Base-by-base conservation (phyloP, 2,797 vertebrate genomes). In the Melanogrammus aeglefinus region DNA sequence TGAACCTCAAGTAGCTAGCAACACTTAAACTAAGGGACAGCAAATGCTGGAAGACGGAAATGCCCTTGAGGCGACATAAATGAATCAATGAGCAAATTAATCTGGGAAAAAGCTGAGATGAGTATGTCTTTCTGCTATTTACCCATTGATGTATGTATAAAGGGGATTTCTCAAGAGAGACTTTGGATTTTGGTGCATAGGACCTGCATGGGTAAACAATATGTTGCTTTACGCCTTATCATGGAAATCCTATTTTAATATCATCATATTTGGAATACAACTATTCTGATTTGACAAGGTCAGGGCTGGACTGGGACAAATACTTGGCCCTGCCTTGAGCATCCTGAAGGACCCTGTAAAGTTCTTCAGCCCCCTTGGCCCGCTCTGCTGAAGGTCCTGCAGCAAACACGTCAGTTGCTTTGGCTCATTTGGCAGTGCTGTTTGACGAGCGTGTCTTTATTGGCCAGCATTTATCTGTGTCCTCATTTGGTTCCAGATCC, bases 401-500 rank as follows among this genome's bases (percentile, higher is more conserved):
- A 47, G 44, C 12, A 47, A 47, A 47, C 44, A 47, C 14, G 18
- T 47, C 44, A 47, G 16, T 47, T 14, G 4, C 2, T 47, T 47
- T 47, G 13, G 16, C 44, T 14, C 3, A 47, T 47, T 47, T 14
- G 16, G 44, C 44, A 3, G 44, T 13, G 13, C 44, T 47, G 44
- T 18, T 14, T 47, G 44, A 47, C 16, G 44, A 13, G 44, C 44
- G 13, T 47, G 14, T 47, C 44, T 47, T 18, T 47, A 7, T 14
- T 24, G 21, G n/a, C 69, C 75, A 81, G 69, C 78, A 38, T 79
- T 33, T 72, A 66, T 72, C 4, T 39, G 72, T 38, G 72, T n/a
- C 35, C 29, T 73, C 18, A 8, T n/a, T 69, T 9, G 27, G 94
- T 94, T 90, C 91, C 91, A 94, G 91, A 95, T 94, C 90, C 87